Evolutionary conservation across 2,888 invertebrate species (phyloP).

Genomic region (Drosophila maculinotata): DNA sequence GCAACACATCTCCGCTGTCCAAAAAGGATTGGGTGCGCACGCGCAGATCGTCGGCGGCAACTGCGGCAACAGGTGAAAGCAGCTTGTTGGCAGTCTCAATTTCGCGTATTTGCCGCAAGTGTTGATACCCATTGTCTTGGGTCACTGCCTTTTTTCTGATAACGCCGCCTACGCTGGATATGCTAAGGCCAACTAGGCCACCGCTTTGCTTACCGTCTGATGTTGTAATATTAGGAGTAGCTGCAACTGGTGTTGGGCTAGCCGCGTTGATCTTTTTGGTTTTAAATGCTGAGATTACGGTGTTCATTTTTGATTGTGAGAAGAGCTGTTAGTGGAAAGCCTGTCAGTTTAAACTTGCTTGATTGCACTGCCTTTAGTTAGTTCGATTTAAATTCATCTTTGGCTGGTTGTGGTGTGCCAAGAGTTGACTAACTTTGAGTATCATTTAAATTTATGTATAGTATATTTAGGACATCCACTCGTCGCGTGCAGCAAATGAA

Average conservation of each 20-base stretch:
- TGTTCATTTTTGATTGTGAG: slow-evolving; percentile 81
- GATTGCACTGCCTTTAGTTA: slow-evolving; percentile 13
- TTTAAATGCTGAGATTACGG: slow-evolving; percentile 85
- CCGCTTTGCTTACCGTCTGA: slow-evolving; percentile 40
- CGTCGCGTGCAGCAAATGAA: slow-evolving; percentile 11
- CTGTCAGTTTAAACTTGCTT: slow-evolving; percentile 10
- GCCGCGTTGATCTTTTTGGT: slow-evolving; percentile 77
- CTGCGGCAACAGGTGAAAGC: slow-evolving; percentile 80
- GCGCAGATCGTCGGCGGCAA: slow-evolving; percentile 70
- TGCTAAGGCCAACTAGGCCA: slow-evolving; percentile 44
- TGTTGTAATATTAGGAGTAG: slow-evolving; percentile 16
- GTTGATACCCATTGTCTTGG: slow-evolving; percentile 85
- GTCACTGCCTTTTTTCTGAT: slow-evolving; percentile 73
- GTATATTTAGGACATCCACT: slow-evolving; percentile 25
- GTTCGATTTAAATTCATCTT: slow-evolving; percentile 15
- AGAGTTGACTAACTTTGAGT: slow-evolving; percentile 22
- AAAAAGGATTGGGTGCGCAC: slow-evolving; percentile 40
- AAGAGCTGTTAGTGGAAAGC: slow-evolving; percentile 2
- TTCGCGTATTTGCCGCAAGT: slow-evolving; percentile 84
- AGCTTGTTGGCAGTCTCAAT: slow-evolving; percentile 84
- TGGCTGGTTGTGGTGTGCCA: slow-evolving; percentile 16
- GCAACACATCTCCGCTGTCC: slow-evolving; percentile 47
- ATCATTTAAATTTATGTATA: slow-evolving; percentile 20
- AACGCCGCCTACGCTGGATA: slow-evolving; percentile 51
- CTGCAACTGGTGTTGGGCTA: slow-evolving; percentile 29